Base-by-base conservation (phyloP, 2,113 vertebrate species). In the Peromyscus leucopus region DNA sequence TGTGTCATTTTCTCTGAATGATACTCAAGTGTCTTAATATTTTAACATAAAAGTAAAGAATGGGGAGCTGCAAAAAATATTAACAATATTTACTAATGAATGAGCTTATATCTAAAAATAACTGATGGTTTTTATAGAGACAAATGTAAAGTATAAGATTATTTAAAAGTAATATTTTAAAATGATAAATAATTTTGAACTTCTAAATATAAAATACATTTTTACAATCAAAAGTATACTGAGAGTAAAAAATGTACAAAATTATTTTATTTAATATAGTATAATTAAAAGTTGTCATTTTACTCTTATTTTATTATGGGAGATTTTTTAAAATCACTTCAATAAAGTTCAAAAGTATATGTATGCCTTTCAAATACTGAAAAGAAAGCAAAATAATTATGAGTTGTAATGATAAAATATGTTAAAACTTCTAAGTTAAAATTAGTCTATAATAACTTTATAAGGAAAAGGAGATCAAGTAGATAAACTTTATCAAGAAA, bases 81-180 rank as follows among this genome's bases (percentile, higher is more conserved):
- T 19, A 83, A 93, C 8, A 48, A 12, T 46, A 96, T 75, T 9
- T 24, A 55, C 36, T 48, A 55, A 94, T 5, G 48, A 55, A 59
- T 59, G 39, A 89, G 61, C 12, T 96, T 93, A 90, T 87, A 90
- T 90, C 13, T 83, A 90, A 96, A 97, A 95, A 72, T 83, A 86
- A 36, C 24, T 85, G 76, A 92, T 48, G 11, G 2, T 92, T 2
- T 89, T 78, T 93, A 79, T 9, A 75, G 39, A 94, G 48, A 0
- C 46, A 93, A 87, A 90, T 65, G 2, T 26, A n/a, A 33, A 26
- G 2, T 55, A 7, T 84, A 12, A 96, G 90, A 79, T 67, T 95
- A 55, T 94, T 95, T 87, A 86, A 91, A 91, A 76, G 72, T 0
- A 94, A 19, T 59, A 79, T 79, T 75, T 82, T n/a, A 74, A 89